phyloP scores from a whole-genome alignment of 2,113 vertebrate genomes.

The Cepphus grylle region DNA sequence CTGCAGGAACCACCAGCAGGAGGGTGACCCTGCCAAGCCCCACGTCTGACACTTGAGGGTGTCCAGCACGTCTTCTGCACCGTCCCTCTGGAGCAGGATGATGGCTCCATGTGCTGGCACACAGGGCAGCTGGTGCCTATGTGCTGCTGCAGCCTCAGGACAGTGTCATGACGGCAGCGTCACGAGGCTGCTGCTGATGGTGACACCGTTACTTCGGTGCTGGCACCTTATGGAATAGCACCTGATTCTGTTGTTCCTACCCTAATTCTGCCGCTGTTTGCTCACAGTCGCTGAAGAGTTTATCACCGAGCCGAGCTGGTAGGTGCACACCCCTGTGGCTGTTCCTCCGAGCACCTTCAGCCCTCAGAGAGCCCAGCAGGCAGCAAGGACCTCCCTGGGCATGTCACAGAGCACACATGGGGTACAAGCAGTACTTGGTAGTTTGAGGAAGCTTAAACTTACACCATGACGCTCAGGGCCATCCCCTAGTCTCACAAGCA shows the following conservation, averaged over 20 bases:
- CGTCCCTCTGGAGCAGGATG: not conserved
- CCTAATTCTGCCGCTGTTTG: not conserved
- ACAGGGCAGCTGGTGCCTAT: not conserved
- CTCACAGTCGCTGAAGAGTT: not conserved
- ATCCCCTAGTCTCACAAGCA: not conserved
- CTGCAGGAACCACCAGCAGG: not conserved
- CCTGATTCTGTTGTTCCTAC: not conserved
- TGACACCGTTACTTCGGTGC: not conserved
- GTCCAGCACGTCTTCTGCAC: not conserved
- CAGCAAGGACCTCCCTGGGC: not conserved
- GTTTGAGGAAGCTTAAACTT: not conserved
- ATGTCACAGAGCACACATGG: accelerated
- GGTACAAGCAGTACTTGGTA: not conserved
- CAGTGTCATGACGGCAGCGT: accelerated
- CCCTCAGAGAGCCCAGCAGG: not conserved
- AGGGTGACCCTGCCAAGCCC: not conserved
- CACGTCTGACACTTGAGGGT: accelerated
- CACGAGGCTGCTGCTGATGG: not conserved
- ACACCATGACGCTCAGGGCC: accelerated
- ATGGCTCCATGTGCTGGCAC: not conserved
- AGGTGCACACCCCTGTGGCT: not conserved
- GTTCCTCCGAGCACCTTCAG: not conserved
- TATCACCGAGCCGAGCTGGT: accelerated
- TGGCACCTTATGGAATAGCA: not conserved
- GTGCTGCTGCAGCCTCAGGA: not conserved